A percentile compares a stretch with the other conserved stretches of the same genome.
Evolutionary conservation across 2,113 vertebrate genomes (phyloP).

Genomic region (Muntiacus reevesi): DNA sequence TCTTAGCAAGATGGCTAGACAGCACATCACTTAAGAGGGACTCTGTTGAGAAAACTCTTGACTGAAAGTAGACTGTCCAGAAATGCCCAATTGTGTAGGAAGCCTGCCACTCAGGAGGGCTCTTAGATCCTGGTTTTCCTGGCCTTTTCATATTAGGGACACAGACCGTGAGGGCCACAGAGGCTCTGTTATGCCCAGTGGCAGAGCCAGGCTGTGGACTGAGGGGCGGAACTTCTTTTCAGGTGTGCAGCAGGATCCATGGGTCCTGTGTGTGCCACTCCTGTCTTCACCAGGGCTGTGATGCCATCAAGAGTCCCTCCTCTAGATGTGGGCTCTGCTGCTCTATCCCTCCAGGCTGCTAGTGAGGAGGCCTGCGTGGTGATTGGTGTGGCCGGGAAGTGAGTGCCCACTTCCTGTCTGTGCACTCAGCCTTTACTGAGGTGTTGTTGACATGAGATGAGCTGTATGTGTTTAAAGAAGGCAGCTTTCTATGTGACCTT

Average conservation of each 20-base stretch:
- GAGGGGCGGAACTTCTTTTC: background rate
- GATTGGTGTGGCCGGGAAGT: background rate
- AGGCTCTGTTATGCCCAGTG: background rate
- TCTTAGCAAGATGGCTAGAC: background rate
- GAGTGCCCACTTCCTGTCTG: background rate
- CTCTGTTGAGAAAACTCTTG: background rate
- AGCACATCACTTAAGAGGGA: background rate
- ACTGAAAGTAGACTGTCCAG: background rate
- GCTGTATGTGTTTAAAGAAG: background rate
- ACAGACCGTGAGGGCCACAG: background rate
- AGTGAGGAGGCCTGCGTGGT: fast-evolving
- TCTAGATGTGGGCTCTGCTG: background rate
- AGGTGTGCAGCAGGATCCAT: background rate
- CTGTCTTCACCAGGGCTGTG: background rate
- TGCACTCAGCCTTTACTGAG: background rate
- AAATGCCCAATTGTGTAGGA: background rate
- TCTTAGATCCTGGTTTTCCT: background rate
- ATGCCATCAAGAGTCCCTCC: background rate
- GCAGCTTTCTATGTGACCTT: background rate
- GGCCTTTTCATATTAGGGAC: background rate
- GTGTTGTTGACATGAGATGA: fast-evolving
- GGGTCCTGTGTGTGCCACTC: background rate
- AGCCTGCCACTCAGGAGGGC: background rate
- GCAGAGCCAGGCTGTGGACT: background rate
- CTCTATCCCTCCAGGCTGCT: background rate